phyloP scores from a whole-genome alignment of 2,797 vertebrate species.

The Rhinogobio ventralis region DNA sequence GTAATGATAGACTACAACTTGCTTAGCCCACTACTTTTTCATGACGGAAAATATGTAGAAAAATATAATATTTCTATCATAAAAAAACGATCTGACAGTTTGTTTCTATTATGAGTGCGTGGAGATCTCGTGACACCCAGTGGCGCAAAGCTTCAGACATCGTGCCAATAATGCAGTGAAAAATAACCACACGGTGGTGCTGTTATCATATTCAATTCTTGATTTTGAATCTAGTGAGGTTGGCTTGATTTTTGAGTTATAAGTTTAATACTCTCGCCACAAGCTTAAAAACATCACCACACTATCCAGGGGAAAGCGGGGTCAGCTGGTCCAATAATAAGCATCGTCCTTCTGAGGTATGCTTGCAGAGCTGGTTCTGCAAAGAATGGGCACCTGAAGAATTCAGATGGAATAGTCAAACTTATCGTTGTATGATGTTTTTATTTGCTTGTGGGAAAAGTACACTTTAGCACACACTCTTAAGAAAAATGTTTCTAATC shows the following conservation, averaged over 20 bases:
- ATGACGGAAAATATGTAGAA: not conserved
- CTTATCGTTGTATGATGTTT: not conserved
- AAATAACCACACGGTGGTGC: conserved; percentile 25
- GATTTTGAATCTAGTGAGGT: not conserved
- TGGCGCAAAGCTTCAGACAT: not conserved
- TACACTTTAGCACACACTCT: not conserved
- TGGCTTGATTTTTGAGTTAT: not conserved
- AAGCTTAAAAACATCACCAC: not conserved
- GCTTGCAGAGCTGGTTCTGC: not conserved
- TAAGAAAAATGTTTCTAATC: not conserved
- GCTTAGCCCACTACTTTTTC: not conserved
- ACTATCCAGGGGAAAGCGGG: not conserved
- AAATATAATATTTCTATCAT: not conserved
- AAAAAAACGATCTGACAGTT: not conserved
- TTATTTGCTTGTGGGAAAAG: not conserved
- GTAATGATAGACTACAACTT: not conserved
- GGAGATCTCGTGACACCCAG: conserved; percentile 29
- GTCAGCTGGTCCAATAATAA: not conserved
- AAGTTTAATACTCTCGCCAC: not conserved
- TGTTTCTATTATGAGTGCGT: not conserved
- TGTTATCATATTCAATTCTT: not conserved
- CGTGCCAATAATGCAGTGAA: not conserved
- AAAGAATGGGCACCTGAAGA: not conserved
- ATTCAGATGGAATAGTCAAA: not conserved
- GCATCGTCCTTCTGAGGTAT: not conserved